Percentiles rank a stretch among this genome's conserved stretches.
phyloP scores from a whole-genome alignment of 2,888 invertebrate species.

The Hemicrepidius hirtus region DNA sequence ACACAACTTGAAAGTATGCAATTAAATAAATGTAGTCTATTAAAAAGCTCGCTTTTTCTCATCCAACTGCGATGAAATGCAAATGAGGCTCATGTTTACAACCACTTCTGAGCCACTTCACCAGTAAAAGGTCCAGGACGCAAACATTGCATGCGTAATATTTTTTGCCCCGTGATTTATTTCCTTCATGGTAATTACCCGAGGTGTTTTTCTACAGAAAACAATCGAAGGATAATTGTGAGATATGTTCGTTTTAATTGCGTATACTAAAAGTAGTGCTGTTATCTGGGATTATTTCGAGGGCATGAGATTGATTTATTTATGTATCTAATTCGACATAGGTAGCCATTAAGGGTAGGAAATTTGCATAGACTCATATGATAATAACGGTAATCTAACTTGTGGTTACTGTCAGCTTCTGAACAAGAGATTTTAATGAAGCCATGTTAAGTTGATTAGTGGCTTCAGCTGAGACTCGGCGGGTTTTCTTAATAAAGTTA shows the following conservation, averaged over 20 bases:
- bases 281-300: conserved; percentile 24
- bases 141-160: background rate
- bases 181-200: conserved; percentile 25
- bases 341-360: conserved; percentile 47
- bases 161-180: conserved; percentile 33
- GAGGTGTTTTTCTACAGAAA: conserved; percentile 30
- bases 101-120: background rate
- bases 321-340: conserved; percentile 50
- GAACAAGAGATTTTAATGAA: conserved; percentile 51
- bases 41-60: background rate
- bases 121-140: background rate
- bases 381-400: conserved; percentile 47
- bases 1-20: background rate
- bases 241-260: conserved; percentile 40
- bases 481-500: conserved; percentile 37
- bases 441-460: conserved; percentile 44
- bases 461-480: conserved; percentile 22
- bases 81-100: conserved; percentile 14
- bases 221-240: conserved; percentile 46
- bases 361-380: conserved; percentile 52
- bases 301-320: conserved; percentile 48
- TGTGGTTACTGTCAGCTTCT: conserved; percentile 39
- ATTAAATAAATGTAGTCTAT: conserved; percentile 3
- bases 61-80: conserved; percentile 1
- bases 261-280: background rate